Base-by-base conservation (phyloP, 2,113 vertebrate genomes). In the Lucifuga dentata region DNA sequence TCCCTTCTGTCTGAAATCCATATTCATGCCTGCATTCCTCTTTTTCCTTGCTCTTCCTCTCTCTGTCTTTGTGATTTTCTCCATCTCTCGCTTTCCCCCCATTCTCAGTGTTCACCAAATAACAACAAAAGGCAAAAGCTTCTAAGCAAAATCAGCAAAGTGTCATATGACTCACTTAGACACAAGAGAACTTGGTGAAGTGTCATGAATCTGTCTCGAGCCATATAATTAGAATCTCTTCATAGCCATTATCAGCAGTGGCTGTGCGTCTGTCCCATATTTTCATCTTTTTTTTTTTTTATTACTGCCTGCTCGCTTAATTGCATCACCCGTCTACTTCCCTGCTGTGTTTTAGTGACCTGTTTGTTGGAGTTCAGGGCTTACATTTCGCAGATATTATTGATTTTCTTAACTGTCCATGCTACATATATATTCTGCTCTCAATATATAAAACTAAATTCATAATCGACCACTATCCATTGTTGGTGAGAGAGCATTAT, bases 291-390 rank as follows among this genome's bases (percentile, higher is more conserved):
- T 40, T 53, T 56, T 46, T 50, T 55, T 13, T 39, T 19, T 41
- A 29, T 29, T 29, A 29, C 53, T 66, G 60, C 61, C 46, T 68
- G 26, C 39, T 7, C 16, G 10, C 11, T 55, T 52, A 77, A 55
- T 81, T 58, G 43, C 76, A 56, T 51, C 51, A n/a, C 19, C 44
- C 32, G 23, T 3, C 73, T 58, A 32, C 36, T 13, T 35, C 19
- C 6, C 33, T 59, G 15, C 75, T 77, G 65, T 61, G 68, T 68
- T 73, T 86, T 33, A 20, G 23, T 85, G 86, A 84, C 84, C 80
- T 80, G 80, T 68, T 87, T 84, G 59, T 75, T 46, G 1, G 60
- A 58, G 56, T 76, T 78, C 45, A 6, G 36, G 38, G 43, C 45
- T 61, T 36, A 20, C 65, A 53, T 61, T 50, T 39, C 59, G 45